These are phyloP conservation scores for Malurus elegans DNA, from an alignment of 2,113 vertebrate genomes.

Conservation along the genomic window DNA sequence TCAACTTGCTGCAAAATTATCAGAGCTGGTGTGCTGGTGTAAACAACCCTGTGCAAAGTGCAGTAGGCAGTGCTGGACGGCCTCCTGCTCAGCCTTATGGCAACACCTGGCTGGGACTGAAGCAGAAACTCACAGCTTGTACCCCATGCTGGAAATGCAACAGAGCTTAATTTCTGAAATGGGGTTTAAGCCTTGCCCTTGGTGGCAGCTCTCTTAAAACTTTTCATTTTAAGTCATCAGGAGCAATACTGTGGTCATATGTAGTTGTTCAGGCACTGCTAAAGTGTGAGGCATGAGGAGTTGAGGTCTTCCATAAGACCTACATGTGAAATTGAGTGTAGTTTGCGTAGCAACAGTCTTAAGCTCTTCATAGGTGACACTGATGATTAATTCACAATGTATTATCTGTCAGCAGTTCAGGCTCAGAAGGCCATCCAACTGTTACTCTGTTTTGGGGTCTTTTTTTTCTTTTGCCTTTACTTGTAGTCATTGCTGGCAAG, in stretches of 20 bases:
- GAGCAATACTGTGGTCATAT: neutral
- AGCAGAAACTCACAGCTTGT: neutral
- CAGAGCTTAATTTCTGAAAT: neutral
- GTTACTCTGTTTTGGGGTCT: neutral
- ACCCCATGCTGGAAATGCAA: neutral
- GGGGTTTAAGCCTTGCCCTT: neutral
- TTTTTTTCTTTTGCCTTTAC: neutral
- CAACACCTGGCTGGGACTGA: neutral
- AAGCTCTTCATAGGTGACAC: neutral
- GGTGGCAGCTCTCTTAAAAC: neutral
- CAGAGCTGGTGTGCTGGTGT: neutral
- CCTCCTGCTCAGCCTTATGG: accelerated
- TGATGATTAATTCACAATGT: neutral
- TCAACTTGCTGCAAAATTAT: neutral
- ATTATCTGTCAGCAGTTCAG: neutral
- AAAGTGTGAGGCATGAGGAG: accelerated
- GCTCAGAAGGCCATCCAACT: neutral
- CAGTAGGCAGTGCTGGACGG: neutral
- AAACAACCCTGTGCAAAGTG: neutral
- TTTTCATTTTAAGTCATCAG: neutral
- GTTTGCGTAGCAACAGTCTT: neutral
- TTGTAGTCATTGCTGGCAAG: neutral
- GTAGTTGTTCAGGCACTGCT: neutral
- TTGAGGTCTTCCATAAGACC: accelerated
- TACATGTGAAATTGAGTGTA: neutral